Evolutionary conservation across 2,888 invertebrate genomes (phyloP).

Genomic region (Coronaproctus castanopsis): DNA sequence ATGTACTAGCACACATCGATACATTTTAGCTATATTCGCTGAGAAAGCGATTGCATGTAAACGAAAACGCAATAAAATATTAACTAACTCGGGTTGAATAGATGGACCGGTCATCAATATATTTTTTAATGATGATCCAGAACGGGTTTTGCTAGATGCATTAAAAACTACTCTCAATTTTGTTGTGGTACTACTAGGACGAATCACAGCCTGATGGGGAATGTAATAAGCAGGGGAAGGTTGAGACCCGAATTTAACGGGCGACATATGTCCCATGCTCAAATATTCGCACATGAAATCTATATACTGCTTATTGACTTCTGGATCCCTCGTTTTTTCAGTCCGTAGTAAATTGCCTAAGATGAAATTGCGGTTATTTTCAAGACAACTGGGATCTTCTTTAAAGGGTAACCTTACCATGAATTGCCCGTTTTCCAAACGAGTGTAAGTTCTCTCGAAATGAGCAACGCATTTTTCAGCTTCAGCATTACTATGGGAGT

Average conservation of each 20-base stretch:
- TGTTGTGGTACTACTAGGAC: conserved; percentile 17
- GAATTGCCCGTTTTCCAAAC: conserved; percentile 17
- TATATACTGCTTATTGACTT: conserved; percentile 7
- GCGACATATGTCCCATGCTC: conserved; percentile 18
- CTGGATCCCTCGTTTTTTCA: neutral
- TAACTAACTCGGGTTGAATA: conserved; percentile 22
- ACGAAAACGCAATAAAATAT: conserved; percentile 22
- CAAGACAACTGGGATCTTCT: conserved; percentile 5
- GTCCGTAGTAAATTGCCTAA: neutral
- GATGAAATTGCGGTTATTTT: neutral
- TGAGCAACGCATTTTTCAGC: conserved; percentile 1
- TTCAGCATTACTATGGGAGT: neutral
- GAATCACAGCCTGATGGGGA: conserved; percentile 19
- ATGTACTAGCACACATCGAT: conserved; percentile 22
- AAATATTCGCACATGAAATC: conserved; percentile 17
- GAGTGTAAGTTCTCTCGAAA: neutral
- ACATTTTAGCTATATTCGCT: conserved; percentile 26
- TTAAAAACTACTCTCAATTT: conserved; percentile 20
- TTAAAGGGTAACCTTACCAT: conserved; percentile 19
- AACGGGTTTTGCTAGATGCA: conserved; percentile 15
- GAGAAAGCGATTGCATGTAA: conserved; percentile 21
- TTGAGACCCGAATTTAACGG: conserved; percentile 1
- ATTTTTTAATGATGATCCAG: conserved; percentile 24
- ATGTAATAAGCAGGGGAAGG: conserved; percentile 14
- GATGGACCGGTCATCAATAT: conserved; percentile 23